Percentiles rank a stretch among this genome's conserved stretches.
Conservation (phyloP, 2,888 invertebrate species). For the Charanyca ferruginea region DNA sequence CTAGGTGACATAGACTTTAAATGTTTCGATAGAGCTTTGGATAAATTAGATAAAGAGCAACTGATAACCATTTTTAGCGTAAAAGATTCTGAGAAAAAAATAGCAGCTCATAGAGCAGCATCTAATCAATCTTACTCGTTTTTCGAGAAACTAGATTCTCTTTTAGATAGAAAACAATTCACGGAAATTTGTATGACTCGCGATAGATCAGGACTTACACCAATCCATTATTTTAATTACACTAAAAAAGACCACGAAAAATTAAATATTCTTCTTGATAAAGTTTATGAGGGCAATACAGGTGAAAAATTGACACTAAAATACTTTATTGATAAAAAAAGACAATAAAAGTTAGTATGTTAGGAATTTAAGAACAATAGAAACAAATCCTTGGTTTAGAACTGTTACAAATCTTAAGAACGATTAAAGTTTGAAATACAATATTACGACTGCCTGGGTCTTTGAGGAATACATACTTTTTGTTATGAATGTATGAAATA, state of each 20-base stretch:
- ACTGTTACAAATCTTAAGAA: too few relatives aligned
- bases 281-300: slow-evolving; percentile 20
- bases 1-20: neutral
- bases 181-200: slow-evolving; percentile 22
- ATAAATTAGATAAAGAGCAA: slow-evolving; percentile 29
- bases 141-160: slow-evolving; percentile 35
- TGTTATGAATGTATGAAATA: too few relatives aligned
- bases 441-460: too few relatives aligned
- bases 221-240: slow-evolving; percentile 29
- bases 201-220: slow-evolving; percentile 35
- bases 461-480: too few relatives aligned
- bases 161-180: slow-evolving; percentile 24
- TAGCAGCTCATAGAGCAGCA: slow-evolving; percentile 39
- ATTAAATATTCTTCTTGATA: slow-evolving; percentile 19
- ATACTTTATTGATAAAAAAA: slow-evolving; percentile 11
- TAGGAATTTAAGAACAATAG: too few relatives aligned
- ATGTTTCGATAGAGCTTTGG: slow-evolving; percentile 25
- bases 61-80: slow-evolving; percentile 9
- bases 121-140: slow-evolving; percentile 19
- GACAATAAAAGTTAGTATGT: neutral
- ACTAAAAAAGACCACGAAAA: slow-evolving; percentile 1
- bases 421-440: too few relatives aligned
- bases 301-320: slow-evolving; percentile 12
- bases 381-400: too few relatives aligned
- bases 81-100: slow-evolving; percentile 19